Conservation (phyloP, 2,797 vertebrate species). For the Apogon hyalosoma region DNA sequence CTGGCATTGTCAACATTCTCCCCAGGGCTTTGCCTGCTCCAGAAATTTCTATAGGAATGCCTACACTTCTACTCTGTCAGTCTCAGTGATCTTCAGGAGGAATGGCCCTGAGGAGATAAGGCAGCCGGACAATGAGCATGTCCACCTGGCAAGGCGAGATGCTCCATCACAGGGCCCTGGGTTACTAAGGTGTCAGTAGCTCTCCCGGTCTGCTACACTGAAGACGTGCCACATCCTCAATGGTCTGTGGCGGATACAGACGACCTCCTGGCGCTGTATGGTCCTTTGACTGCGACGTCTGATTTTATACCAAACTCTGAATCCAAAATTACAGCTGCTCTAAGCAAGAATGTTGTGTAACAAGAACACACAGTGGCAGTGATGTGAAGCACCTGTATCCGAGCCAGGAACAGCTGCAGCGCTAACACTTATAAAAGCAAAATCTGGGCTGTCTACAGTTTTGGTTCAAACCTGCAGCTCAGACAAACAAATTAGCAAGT, state of each 20-base stretch:
- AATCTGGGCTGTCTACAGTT: slow-evolving; percentile 11
- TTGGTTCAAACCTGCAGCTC: not conserved
- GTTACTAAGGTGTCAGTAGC: slow-evolving; percentile 65
- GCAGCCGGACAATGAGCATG: slow-evolving; percentile 73
- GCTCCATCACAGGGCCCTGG: slow-evolving; percentile 68
- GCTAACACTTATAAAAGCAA: slow-evolving; percentile 4
- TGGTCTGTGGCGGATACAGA: slow-evolving; percentile 55
- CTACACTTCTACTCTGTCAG: slow-evolving; percentile 60
- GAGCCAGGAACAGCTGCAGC: slow-evolving; percentile 21
- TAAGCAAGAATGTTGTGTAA: slow-evolving; percentile 36
- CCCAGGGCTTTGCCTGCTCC: slow-evolving; percentile 49
- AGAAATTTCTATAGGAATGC: slow-evolving; percentile 57
- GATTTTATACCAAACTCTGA: slow-evolving; percentile 36
- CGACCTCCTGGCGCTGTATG: slow-evolving; percentile 42
- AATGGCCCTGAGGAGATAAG: slow-evolving; percentile 77
- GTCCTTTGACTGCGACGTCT: slow-evolving; percentile 23
- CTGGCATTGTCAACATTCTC: slow-evolving; percentile 41
- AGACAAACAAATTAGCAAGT: slow-evolving; percentile 5
- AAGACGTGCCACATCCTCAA: slow-evolving; percentile 57
- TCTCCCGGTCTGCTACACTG: slow-evolving; percentile 41
- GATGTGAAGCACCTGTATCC: slow-evolving; percentile 36
- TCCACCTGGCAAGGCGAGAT: slow-evolving; percentile 64
- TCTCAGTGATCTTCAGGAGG: slow-evolving; percentile 68
- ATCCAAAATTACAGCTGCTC: slow-evolving; percentile 46
- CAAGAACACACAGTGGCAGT: slow-evolving; percentile 26